Conservation (phyloP, 2,797 vertebrate species). For the Choloepus didactylus region DNA sequence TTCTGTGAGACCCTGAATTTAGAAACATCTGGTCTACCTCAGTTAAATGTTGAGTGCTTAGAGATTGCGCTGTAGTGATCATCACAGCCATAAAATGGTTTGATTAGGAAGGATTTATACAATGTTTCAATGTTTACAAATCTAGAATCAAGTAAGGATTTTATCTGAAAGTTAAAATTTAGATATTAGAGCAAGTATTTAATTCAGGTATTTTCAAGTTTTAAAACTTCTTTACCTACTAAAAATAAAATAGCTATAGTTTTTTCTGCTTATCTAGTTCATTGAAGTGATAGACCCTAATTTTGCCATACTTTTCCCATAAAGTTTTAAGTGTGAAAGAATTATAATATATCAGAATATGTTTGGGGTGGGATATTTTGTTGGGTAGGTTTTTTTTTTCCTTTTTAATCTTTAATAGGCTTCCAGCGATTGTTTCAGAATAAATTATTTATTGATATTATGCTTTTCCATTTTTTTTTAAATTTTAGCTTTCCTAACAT, state of each 20-base stretch:
- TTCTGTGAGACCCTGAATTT: constrained; percentile 76
- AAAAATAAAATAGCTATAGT: constrained; percentile 70
- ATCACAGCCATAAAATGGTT: constrained; percentile 82
- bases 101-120: constrained; percentile 77
- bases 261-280: constrained; percentile 72
- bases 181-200: constrained; percentile 76
- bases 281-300: constrained; percentile 59
- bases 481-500: constrained; percentile 69
- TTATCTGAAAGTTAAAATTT: constrained; percentile 71
- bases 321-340: constrained; percentile 75
- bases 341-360: constrained; percentile 73
- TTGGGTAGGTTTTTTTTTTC: neutral
- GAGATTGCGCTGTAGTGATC: constrained; percentile 80
- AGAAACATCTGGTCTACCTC: constrained; percentile 88
- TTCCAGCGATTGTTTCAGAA: constrained; percentile 73
- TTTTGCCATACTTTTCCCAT: constrained; percentile 65
- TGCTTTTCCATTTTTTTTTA: constrained; percentile 55
- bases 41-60: constrained; percentile 82
- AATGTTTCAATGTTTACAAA: constrained; percentile 83
- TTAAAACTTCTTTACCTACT: constrained; percentile 77
- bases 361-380: constrained; percentile 61
- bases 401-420: constrained; percentile 61
- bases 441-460: constrained; percentile 66
- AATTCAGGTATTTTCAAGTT: constrained; percentile 85
- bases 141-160: constrained; percentile 69